phyloP scores from a whole-genome alignment of 2,797 vertebrate species.

The Tympanoctomys barrerae region DNA sequence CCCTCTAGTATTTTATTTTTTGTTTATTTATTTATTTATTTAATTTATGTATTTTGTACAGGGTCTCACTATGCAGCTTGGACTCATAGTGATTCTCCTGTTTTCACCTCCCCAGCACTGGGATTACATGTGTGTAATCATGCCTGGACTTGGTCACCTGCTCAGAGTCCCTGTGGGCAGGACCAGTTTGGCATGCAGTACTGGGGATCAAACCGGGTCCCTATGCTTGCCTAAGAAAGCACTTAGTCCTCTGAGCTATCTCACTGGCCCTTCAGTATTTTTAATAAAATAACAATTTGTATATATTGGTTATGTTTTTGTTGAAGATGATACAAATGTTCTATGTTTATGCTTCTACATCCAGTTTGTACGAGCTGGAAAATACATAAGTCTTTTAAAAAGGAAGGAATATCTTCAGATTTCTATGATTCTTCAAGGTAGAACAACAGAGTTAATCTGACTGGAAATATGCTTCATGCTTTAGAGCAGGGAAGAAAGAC shows the following conservation, averaged over 20 bases:
- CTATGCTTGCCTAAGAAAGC: no score
- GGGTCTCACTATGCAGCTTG: no score
- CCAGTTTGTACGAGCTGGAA: constrained; percentile 99
- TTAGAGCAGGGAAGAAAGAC: neutral
- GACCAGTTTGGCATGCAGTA: no score
- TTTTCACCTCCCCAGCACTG: no score
- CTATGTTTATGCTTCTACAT: constrained; percentile 99
- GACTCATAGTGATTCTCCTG: no score
- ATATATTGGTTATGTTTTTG: constrained; percentile 99
- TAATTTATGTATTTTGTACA: no score
- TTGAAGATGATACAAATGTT: constrained; percentile 99
- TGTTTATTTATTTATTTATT: no score
- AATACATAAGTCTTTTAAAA: constrained; percentile 83
- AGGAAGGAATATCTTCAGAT: neutral
- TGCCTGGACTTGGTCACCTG: no score
- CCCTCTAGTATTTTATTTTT: constrained; percentile 80
- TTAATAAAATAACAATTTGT: constrained; percentile 99
- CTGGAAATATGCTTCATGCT: neutral
- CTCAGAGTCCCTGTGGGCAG: no score
- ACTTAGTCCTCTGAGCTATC: no score
- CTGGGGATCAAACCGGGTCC: no score
- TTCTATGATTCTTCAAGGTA: neutral
- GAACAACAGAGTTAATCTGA: neutral
- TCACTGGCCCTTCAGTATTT: constrained; percentile 93
- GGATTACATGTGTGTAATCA: no score